Conservation (phyloP, 2,113 vertebrate species). For the Leuciscus idus region DNA sequence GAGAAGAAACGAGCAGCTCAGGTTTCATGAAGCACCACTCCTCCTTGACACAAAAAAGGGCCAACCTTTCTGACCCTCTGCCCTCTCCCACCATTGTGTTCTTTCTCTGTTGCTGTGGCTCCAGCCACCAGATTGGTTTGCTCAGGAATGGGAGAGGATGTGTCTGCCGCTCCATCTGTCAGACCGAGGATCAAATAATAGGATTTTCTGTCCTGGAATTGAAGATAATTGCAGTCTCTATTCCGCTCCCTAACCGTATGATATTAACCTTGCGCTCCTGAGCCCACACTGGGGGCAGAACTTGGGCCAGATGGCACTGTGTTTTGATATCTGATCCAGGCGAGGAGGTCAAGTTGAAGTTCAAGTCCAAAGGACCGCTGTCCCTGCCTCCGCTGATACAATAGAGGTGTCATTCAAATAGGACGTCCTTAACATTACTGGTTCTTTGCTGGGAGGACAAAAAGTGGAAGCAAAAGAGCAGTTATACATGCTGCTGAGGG, state of each 20-base stretch:
- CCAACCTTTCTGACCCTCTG: constrained; percentile 58
- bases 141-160: constrained; percentile 77
- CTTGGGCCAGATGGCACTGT: constrained; percentile 83
- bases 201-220: constrained; percentile 82
- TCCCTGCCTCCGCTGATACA: constrained; percentile 57
- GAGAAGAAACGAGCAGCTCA: constrained; percentile 64
- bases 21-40: constrained; percentile 67
- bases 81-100: constrained; percentile 73
- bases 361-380: constrained; percentile 76
- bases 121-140: constrained; percentile 74
- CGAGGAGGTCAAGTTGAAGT: constrained; percentile 84
- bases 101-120: constrained; percentile 55
- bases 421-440: constrained; percentile 59
- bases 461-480: neutral
- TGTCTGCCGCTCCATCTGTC: constrained; percentile 82
- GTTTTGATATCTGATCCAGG: constrained; percentile 79
- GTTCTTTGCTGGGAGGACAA: constrained; percentile 39
- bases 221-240: constrained; percentile 82
- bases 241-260: constrained; percentile 81
- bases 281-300: constrained; percentile 69
- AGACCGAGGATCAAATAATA: constrained; percentile 76
- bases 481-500: constrained; percentile 49
- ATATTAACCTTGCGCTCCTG: constrained; percentile 81
- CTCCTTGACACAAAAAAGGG: constrained; percentile 54
- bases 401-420: constrained; percentile 76